These are phyloP conservation scores for Raja brachyura DNA, from an alignment of 2,113 vertebrate species.

Conservation along the genomic window DNA sequence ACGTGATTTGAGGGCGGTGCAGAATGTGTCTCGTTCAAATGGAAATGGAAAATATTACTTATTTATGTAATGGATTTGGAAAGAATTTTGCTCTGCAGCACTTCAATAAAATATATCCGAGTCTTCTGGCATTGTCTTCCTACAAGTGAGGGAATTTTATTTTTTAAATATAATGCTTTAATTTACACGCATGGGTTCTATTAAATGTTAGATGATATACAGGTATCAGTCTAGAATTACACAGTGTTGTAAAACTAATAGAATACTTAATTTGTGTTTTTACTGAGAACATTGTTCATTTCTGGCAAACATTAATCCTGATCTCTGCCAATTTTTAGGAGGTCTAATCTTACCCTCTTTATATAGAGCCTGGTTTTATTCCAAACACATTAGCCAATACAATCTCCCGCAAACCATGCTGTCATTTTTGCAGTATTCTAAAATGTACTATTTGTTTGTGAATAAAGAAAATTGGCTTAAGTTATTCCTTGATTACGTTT, in stretches of 20 bases:
- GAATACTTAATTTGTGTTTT: not conserved
- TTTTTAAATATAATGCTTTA: not conserved
- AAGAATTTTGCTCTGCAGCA: not conserved
- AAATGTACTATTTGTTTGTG: no score
- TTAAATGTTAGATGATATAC: not conserved
- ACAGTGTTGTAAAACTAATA: not conserved
- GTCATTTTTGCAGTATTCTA: no score
- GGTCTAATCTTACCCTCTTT: no score
- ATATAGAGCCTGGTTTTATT: no score
- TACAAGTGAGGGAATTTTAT: not conserved
- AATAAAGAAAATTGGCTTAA: no score
- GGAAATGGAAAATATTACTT: slow-evolving; percentile 15
- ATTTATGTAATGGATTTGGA: not conserved
- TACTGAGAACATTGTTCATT: no score
- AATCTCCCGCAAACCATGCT: no score
- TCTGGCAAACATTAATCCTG: no score
- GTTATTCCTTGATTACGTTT: no score
- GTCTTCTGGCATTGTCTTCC: not conserved
- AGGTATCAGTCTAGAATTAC: not conserved
- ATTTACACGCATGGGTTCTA: not conserved
- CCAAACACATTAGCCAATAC: no score
- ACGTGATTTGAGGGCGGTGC: not conserved
- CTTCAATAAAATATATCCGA: not conserved
- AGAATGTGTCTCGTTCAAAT: not conserved
- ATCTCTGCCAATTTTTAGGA: no score